Evolutionary conservation across 2,797 vertebrate species (phyloP).

Genomic region (Rhadinocentrus ornatus): DNA sequence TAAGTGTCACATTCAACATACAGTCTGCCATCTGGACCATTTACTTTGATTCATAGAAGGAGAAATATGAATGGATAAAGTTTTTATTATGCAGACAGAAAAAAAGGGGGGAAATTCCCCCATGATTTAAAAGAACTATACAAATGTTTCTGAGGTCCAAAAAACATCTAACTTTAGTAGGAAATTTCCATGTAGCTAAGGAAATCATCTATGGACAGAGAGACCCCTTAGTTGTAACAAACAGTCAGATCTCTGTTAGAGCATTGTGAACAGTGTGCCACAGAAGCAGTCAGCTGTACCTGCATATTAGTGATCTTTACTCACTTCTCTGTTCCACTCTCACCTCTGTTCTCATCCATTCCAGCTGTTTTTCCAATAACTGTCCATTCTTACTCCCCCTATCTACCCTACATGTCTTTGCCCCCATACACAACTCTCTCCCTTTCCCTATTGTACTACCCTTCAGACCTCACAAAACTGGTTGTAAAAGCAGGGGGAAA

Average conservation of each 20-base stretch:
- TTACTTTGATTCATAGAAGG: too few relatives aligned
- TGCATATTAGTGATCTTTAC: constrained; percentile 10
- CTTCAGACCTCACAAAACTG: constrained; percentile 24
- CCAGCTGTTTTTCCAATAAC: constrained; percentile 31
- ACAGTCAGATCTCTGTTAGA: constrained; percentile 20
- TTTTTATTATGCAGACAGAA: background rate
- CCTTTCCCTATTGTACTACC: constrained; percentile 4
- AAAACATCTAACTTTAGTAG: constrained; percentile 11
- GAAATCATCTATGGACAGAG: constrained; percentile 25
- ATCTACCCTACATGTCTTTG: constrained; percentile 43
- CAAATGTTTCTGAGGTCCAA: background rate
- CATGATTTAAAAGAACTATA: background rate
- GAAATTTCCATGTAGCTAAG: constrained; percentile 27
- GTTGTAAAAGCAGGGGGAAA: constrained; percentile 68
- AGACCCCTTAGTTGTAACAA: constrained; percentile 25
- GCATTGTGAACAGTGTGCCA: constrained; percentile 7
- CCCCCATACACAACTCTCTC: constrained; percentile 11
- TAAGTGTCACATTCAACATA: too few relatives aligned
- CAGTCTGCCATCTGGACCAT: too few relatives aligned
- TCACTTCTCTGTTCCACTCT: constrained; percentile 3
- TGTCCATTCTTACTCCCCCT: constrained; percentile 28
- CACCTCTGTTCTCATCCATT: constrained; percentile 30
- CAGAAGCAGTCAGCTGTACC: too few relatives aligned
- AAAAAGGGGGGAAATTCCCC: too few relatives aligned
- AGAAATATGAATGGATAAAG: background rate